phyloP scores from a whole-genome alignment of 2,113 vertebrate species.

The Mastomys natalensis region DNA sequence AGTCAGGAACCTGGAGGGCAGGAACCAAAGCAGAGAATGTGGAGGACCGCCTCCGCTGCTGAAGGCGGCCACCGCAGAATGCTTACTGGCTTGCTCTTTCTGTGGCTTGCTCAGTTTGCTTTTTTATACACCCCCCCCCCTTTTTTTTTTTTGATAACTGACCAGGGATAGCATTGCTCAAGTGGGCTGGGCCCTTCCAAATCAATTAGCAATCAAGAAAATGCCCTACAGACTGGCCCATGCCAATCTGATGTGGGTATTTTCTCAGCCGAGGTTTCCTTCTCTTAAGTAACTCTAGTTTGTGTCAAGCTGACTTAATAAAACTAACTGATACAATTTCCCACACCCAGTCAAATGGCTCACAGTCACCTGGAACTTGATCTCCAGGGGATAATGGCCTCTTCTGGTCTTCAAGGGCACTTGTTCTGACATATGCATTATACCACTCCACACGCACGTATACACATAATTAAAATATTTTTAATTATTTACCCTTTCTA shows the following conservation, averaged over 20 bases:
- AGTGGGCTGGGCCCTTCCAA: neutral
- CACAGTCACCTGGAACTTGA: neutral
- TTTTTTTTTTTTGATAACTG: neutral
- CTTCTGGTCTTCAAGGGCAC: neutral
- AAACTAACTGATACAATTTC: neutral
- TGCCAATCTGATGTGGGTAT: neutral
- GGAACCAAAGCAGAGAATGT: neutral
- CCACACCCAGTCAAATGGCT: too few relatives aligned
- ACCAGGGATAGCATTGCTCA: neutral
- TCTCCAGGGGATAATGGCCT: neutral
- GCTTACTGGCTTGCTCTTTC: neutral
- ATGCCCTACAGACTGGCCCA: neutral
- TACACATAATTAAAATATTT: neutral
- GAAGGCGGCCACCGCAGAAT: too few relatives aligned
- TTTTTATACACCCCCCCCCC: neutral
- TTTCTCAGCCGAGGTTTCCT: neutral
- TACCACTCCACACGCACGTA: too few relatives aligned
- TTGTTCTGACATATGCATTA: too few relatives aligned
- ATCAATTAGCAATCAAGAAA: neutral
- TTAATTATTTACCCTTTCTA: neutral
- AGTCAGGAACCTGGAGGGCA: neutral
- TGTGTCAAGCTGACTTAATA: neutral
- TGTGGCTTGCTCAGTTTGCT: neutral
- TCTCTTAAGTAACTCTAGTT: neutral
- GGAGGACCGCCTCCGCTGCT: too few relatives aligned